Evolutionary conservation across 2,888 invertebrate species (phyloP), one percentile per base, ranked within the genome.

Genomic region (Vanessa cardui): DNA sequence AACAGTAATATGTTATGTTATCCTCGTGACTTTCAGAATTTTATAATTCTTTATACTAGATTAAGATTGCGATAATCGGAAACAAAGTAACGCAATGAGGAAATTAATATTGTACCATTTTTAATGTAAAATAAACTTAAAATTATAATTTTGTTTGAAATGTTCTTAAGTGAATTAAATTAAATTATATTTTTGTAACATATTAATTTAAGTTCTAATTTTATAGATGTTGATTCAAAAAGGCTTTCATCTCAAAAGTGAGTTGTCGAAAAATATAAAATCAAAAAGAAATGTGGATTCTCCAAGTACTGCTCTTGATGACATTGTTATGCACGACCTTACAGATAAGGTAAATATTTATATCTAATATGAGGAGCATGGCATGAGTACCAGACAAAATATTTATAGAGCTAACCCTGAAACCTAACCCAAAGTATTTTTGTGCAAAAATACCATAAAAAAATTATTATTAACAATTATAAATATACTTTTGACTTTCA

Each of bases 181-280:
- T 31, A 47, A 47, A 47, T 47, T 20, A 74, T 65, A 12, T 39
- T 39, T 39, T 39, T 4, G 12, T 39, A 39, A 39, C 12, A 12
- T 49, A 12, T 49, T 49, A 49, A 49, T 12, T 20, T 50, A 21
- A 21, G 21, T 49, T 58, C 8, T 63, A 49, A 67, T 69, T 54
- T 68, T 62, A 61, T 60, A 82, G 81, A 73, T 80, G 6, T 58
- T 81, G 61, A 81, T 81, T 18, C 77, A 71, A 65, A 66, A 72
- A 54, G 81, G 81, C n/a, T 66, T 78, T 18, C 58, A 70, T 7
- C 71, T 72, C 50, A 78, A 77, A 61, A 56, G 58, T 33, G 70
- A 74, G 6, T 31, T 78, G 7, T 20, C 60, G 39, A 33, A 58
- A 16, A 64, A 61, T 33, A 1, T 26, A 6, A 21, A 21, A 50